These are phyloP conservation scores for Oophaga pumilio DNA, from an alignment of 2,113 vertebrate genomes.

Conservation along the genomic window DNA sequence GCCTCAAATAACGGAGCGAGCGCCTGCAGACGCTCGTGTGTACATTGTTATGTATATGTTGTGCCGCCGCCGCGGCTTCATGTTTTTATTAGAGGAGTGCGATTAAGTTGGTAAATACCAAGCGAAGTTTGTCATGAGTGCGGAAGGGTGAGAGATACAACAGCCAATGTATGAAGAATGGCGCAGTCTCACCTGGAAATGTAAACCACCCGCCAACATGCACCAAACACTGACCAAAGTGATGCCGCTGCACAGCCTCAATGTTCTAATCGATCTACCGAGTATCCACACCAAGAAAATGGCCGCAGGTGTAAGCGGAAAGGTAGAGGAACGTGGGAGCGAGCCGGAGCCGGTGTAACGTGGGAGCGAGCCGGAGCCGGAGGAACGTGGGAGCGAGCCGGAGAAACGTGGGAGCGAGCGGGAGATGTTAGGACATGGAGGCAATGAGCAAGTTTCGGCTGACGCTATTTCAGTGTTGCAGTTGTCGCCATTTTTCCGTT, in stretches of 20 bases:
- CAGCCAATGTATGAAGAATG: neutral
- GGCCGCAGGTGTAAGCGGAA: neutral
- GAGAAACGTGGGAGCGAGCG: no score
- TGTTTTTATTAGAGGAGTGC: neutral
- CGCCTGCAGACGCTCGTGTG: conserved; percentile 41
- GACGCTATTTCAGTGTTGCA: neutral
- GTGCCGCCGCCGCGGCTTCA: neutral
- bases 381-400: no score
- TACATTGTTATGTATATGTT: conserved; percentile 15
- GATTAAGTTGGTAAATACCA: neutral
- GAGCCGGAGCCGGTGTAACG: no score
- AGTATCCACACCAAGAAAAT: neutral
- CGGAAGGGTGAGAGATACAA: neutral
- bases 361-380: no score
- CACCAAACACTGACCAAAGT: neutral
- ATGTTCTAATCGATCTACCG: neutral
- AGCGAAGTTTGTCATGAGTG: neutral
- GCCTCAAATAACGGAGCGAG: conserved; percentile 63
- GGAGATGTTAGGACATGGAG: no score
- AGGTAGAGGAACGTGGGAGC: no score
- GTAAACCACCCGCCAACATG: neutral
- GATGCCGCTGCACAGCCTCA: neutral
- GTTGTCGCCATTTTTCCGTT: neutral
- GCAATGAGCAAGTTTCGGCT: no score
- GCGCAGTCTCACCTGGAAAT: neutral